Conservation (phyloP, 2,888 invertebrate genomes). For the Stegophylla sp. region DNA sequence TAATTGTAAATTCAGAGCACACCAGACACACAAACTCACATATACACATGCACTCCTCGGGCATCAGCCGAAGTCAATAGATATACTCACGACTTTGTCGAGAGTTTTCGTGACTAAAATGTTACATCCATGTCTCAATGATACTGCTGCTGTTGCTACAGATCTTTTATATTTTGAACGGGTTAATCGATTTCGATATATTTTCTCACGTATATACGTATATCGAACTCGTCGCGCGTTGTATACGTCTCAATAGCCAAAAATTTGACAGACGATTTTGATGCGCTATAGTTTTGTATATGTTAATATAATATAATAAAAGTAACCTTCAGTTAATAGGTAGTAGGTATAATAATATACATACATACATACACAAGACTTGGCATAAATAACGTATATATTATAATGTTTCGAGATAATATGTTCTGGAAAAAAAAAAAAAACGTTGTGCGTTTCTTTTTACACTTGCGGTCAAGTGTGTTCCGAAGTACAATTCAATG, state of each 20-base stretch:
- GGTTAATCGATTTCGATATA: constrained; percentile 57
- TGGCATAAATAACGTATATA: constrained; percentile 21
- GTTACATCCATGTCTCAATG: constrained; percentile 27
- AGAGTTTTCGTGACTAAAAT: constrained; percentile 53
- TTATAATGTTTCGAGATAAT: constrained; percentile 39
- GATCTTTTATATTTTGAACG: constrained; percentile 30
- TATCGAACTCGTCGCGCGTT: constrained; percentile 20
- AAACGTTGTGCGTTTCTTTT: constrained; percentile 36
- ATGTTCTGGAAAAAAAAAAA: too few species aligned
- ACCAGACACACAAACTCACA: too few species aligned
- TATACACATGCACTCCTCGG: not conserved
- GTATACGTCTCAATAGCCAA: constrained; percentile 50
- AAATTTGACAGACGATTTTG: constrained; percentile 26
- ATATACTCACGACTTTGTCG: constrained; percentile 41
- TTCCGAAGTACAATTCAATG: constrained; percentile 49
- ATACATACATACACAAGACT: not conserved
- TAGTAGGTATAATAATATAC: not conserved
- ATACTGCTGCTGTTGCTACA: too few species aligned
- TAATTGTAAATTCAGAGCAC: constrained; percentile 48
- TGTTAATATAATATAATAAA: not conserved
- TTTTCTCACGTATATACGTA: constrained; percentile 50
- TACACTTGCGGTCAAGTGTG: constrained; percentile 52
- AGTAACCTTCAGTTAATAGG: not conserved
- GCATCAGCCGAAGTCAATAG: constrained; percentile 9
- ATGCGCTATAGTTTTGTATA: not conserved